Conservation (phyloP, 2,797 vertebrate genomes). For the Sebastes alutus region DNA sequence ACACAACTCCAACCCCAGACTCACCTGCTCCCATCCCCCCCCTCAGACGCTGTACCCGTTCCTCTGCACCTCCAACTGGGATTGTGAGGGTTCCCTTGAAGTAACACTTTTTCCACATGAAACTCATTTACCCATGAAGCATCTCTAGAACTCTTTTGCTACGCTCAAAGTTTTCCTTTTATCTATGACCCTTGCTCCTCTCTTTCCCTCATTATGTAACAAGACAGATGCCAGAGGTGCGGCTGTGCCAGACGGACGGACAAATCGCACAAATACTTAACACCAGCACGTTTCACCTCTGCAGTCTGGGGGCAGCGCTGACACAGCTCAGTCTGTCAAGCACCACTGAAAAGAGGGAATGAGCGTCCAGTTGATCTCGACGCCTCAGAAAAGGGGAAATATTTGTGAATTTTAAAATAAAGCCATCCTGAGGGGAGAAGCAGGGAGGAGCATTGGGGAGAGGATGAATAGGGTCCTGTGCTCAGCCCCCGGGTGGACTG, state of each 20-base stretch:
- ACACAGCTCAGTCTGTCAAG: slow-evolving; percentile 48
- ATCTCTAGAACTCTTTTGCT: slow-evolving; percentile 19
- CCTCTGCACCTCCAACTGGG: slow-evolving; percentile 4
- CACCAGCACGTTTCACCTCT: slow-evolving; percentile 33
- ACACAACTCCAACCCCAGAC: slow-evolving; percentile 39
- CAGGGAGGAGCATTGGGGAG: slow-evolving; percentile 71
- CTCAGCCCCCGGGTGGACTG: slow-evolving; percentile 80
- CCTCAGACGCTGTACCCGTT: neutral
- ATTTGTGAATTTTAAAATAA: slow-evolving; percentile 82
- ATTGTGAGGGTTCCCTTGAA: slow-evolving; percentile 7
- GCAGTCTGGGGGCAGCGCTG: slow-evolving; percentile 33
- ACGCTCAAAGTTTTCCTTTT: slow-evolving; percentile 1
- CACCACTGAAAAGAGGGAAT: slow-evolving; percentile 53
- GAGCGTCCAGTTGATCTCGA: slow-evolving; percentile 60
- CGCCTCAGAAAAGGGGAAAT: slow-evolving; percentile 65
- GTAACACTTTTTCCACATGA: slow-evolving; percentile 8
- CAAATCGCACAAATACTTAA: slow-evolving; percentile 40
- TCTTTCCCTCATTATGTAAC: slow-evolving; percentile 34
- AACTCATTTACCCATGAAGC: slow-evolving; percentile 23
- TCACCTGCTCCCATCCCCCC: slow-evolving; percentile 36
- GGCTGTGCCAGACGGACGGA: slow-evolving; percentile 18
- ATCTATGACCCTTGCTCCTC: slow-evolving; percentile 10
- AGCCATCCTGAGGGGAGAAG: slow-evolving; percentile 67
- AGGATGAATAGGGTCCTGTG: slow-evolving; percentile 87
- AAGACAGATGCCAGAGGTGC: slow-evolving; percentile 35